Percentiles rank a stretch among this genome's conserved stretches.
phyloP scores from a whole-genome alignment of 2,113 vertebrate species.

The Eira barbara region DNA sequence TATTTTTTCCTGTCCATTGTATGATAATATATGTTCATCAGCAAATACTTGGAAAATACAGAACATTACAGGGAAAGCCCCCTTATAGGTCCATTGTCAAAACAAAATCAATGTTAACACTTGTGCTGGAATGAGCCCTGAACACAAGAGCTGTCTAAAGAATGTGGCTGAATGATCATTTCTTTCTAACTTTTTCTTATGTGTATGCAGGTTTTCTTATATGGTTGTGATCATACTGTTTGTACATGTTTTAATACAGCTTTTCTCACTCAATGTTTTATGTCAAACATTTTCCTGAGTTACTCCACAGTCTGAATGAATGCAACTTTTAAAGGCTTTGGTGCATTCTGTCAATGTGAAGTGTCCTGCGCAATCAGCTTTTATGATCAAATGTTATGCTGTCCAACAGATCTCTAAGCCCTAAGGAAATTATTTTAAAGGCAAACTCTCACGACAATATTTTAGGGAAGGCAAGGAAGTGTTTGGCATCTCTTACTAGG shows the following conservation, averaged over 20 bases:
- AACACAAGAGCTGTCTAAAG: too few species aligned
- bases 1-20: not conserved
- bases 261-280: not conserved
- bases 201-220: not conserved
- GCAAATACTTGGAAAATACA: not conserved
- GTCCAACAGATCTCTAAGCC: not conserved
- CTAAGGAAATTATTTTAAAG: not conserved
- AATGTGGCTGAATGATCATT: fast-evolving
- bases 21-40: not conserved
- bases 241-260: not conserved
- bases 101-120: not conserved
- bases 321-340: not conserved
- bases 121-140: not conserved
- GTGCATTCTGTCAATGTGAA: not conserved
- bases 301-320: not conserved
- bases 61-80: not conserved
- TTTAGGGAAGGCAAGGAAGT: conserved; percentile 15
- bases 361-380: not conserved
- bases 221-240: too few species aligned
- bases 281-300: not conserved
- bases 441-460: not conserved
- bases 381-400: not conserved
- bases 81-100: not conserved
- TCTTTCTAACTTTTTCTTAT: not conserved
- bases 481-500: conserved; percentile 14